Evolutionary conservation across 2,113 vertebrate species (phyloP), one percentile per base, ranked within the genome.

Genomic region (Cyphomyrus discorhynchus): DNA sequence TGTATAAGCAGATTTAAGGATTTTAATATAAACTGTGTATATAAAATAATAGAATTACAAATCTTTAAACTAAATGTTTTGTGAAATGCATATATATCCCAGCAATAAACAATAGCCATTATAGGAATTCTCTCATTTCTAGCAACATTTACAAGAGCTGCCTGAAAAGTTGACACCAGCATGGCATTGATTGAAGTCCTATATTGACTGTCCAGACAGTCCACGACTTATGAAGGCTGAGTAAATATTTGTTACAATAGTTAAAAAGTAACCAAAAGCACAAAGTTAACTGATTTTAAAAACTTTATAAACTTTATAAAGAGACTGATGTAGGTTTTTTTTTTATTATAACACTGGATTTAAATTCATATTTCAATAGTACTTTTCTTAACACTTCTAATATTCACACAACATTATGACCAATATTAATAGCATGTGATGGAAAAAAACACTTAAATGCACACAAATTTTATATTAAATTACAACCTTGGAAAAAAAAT

Each of bases 201-300:
- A 56, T 50, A 84, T 83, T 56, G 35, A 80, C 86, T 91, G 90
- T 89, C 46, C 66, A 45, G 27, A 47, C 56, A 89, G 58, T 89
- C 53, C 45, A 53, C 80, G 46, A 11, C 35, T 47, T 89, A 92
- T 95, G 96, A 95, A 95, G 84, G 90, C 91, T 93, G 92, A 92
- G 92, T 96, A 96, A 98, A 98, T 97, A 98, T 98, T 98, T 98
- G 96, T 92, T 93, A 92, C 89, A 19, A 31, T 49, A 91, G 94
- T 95, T 96, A 97, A 97, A 96, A 95, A 95, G 96, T 97, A 97
- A 98, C 97, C 94, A 95, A 90, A 27, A 70, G 58, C 70, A 21
- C 35, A 87, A 31, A 91, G 21, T 70, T 66, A 35, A 85, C 31
- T 85, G 53, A 89, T 39, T 89, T 47, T 0, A 66, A 39, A 13